Base-by-base conservation (phyloP, 2,888 invertebrate genomes). In the Agrypnus murinus region DNA sequence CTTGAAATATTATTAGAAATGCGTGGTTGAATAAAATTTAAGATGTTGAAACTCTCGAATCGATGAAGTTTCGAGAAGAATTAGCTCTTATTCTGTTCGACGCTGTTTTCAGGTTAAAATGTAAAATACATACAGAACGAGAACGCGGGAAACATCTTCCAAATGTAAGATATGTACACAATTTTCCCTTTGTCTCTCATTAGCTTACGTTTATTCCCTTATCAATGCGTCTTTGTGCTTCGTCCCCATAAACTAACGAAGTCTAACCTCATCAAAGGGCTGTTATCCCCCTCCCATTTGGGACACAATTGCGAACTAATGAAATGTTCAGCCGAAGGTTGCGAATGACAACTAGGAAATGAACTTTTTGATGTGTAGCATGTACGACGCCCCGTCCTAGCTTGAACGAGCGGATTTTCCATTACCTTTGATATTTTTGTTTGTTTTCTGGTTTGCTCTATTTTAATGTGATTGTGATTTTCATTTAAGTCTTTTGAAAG, bases 301-400 rank as follows among this genome's bases (percentile, higher is more conserved):
- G 71, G 70, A 66, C 66, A 65, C 77, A 80, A 78, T 79, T 77
- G 77, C 70, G 75, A 75, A 70, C 77, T 79, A 81, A 80, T 81
- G 80, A 79, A 81, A 81, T 79, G 78, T 78, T 79, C 75, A 77
- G 74, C 62, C 69, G 78, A 78, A 78, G 79, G 78, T 81, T 81
- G 81, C 79, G 78, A 81, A 79, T 81, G 81, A 81, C 81, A 81
- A 79, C 78, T 77, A 78, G 78, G 78, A 81, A 81, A 81, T 81
- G 79, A 80, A 78, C 79, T 81, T 81, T 80, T 80, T 81, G 81
- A 81, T 78, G 78, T 79, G 64, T 72, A 71, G 55, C 65, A 73
- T 72, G 71, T 66, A 71, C 66, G 40, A 32, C 14, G 19, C 53
- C 65, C 69, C 53, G 59, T 55, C 62, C 59, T 65, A 59, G 43